These are phyloP conservation scores for Eremophila alpestris DNA, from an alignment of 2,797 vertebrate species.

Conservation along the genomic window DNA sequence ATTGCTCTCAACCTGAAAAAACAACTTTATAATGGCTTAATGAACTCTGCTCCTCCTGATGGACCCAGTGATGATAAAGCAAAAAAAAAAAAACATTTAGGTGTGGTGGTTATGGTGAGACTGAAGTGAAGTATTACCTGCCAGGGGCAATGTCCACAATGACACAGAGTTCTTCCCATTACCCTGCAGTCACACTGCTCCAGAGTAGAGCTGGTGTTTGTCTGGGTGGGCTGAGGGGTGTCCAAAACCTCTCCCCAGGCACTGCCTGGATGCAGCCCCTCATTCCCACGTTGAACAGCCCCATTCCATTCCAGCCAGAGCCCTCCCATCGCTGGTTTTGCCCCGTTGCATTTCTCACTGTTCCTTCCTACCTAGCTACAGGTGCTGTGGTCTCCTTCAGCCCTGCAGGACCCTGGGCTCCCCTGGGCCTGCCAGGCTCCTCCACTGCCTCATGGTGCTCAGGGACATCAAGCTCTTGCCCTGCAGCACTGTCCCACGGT, in stretches of 20 bases:
- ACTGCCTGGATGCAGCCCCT: not conserved
- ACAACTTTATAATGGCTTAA: not conserved
- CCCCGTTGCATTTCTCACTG: not conserved
- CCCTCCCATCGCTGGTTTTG: not conserved
- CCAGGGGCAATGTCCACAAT: conserved; percentile 66
- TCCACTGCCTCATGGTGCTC: rapidly evolving
- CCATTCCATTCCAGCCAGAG: rapidly evolving
- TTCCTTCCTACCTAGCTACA: not conserved
- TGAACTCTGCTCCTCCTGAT: not conserved
- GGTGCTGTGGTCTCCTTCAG: rapidly evolving
- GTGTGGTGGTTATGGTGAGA: not conserved
- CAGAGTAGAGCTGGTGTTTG: not conserved
- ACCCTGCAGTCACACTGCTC: not conserved
- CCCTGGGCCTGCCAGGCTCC: not conserved
- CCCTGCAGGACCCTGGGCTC: not conserved
- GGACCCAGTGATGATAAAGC: not conserved
- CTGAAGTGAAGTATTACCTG: conserved; percentile 42
- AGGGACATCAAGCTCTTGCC: not conserved
- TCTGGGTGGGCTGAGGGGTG: rapidly evolving
- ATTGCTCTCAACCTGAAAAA: not conserved
- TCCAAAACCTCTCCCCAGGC: not conserved
- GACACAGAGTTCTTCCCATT: conserved; percentile 26
- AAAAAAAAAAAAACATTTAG: not conserved
- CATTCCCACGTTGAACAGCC: not conserved
- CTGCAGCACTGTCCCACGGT: rapidly evolving